These are phyloP conservation scores for Quadriops clusia DNA, from an alignment of 2,888 invertebrate species.

Conservation along the genomic window DNA sequence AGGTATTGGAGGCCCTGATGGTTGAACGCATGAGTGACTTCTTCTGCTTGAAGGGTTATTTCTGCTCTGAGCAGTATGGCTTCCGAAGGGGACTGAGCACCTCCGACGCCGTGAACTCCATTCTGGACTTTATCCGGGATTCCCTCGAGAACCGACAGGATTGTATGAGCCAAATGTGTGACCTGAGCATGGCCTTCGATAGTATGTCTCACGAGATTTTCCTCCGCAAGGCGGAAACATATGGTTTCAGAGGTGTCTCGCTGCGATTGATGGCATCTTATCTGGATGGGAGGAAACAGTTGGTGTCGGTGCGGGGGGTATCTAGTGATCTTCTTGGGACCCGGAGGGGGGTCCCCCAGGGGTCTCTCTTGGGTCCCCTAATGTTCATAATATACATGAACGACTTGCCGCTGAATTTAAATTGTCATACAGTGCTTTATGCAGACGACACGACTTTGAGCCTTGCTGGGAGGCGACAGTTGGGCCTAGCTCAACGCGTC, in stretches of 20 bases:
- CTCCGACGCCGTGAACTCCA: not conserved
- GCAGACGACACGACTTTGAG: too few species aligned
- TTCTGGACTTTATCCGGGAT: not conserved
- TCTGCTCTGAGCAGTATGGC: too few species aligned
- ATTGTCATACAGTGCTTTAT: too few species aligned
- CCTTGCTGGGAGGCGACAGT: too few species aligned
- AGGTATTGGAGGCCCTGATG: not conserved
- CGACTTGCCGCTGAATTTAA: not conserved
- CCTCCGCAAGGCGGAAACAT: too few species aligned
- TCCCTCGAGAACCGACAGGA: not conserved
- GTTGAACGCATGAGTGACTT: too few species aligned
- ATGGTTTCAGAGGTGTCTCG: too few species aligned
- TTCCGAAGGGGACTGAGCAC: too few species aligned
- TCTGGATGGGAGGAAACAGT: constrained; percentile 1
- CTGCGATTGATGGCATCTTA: not conserved
- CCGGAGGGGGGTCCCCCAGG: constrained; percentile 1
- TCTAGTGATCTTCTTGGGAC: not conserved
- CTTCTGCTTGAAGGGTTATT: too few species aligned
- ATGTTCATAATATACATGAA: not conserved
- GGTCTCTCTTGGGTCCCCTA: not conserved
- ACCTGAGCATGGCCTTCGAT: not conserved
- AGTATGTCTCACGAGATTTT: too few species aligned
- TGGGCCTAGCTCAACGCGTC: too few species aligned
- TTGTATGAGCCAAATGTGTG: constrained; percentile 1
- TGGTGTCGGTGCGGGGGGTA: not conserved